phyloP scores from a whole-genome alignment of 1,140 invertebrate genomes.

The Aphelinus atriplicis region DNA sequence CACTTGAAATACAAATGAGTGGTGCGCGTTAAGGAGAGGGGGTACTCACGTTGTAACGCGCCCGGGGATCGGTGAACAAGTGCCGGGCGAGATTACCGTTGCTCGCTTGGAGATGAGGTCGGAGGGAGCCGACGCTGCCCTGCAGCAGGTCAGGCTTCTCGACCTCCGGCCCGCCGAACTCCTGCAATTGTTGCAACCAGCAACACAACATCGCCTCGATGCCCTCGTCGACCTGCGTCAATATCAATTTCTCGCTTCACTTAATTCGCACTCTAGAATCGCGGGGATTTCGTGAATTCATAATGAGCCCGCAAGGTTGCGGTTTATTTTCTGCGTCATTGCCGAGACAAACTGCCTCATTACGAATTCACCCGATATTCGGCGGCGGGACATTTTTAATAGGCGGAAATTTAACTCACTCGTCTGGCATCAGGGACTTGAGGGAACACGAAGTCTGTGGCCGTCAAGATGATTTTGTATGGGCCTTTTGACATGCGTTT shows the following conservation, averaged over 20 bases:
- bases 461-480: conserved; percentile 79
- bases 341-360: no score
- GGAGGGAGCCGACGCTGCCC: conserved; percentile 77
- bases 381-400: no score
- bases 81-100: conserved; percentile 72
- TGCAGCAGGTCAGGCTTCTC: conserved; percentile 85
- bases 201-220: conserved; percentile 85
- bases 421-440: conserved; percentile 72
- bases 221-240: conserved; percentile 77
- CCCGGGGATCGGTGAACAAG: conserved; percentile 75
- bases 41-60: conserved; percentile 80
- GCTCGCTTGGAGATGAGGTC: conserved; percentile 66
- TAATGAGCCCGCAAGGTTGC: no score
- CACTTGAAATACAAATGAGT: background rate
- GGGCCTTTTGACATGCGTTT: conserved; percentile 77
- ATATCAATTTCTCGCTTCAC: no score
- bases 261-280: no score
- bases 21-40: background rate
- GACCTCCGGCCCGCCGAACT: conserved; percentile 80
- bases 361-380: no score
- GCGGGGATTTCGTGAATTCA: no score
- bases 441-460: conserved; percentile 79
- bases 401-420: conserved; percentile 60
- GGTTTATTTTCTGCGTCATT: no score
- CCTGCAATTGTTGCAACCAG: conserved; percentile 82